Evolutionary conservation across 2,888 invertebrate species (phyloP).

Genomic region (Hypercompe scribonia): DNA sequence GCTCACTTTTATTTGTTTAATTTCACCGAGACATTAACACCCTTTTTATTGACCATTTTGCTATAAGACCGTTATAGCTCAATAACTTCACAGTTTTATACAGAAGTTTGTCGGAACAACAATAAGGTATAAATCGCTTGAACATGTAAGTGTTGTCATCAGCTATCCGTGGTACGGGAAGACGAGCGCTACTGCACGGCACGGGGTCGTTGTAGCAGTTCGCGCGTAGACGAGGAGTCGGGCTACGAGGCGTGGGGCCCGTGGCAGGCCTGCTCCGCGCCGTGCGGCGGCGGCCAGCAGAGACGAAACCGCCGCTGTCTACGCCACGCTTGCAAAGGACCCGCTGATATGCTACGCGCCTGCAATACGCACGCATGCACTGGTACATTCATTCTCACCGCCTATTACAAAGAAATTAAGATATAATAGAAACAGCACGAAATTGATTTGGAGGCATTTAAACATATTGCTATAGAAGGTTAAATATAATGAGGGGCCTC

Average conservation of each 20-base stretch:
- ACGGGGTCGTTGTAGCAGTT: constrained; percentile 88
- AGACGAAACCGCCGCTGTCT: constrained; percentile 87
- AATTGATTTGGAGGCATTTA: too few relatives aligned
- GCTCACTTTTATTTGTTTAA: too few relatives aligned
- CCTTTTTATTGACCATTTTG: too few relatives aligned
- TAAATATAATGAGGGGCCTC: too few relatives aligned
- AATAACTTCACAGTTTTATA: too few relatives aligned
- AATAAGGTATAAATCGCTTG: not conserved
- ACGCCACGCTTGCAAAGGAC: constrained; percentile 83
- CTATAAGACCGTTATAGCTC: too few relatives aligned
- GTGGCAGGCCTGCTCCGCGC: constrained; percentile 74
- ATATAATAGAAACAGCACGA: too few relatives aligned
- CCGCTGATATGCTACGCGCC: constrained; percentile 87
- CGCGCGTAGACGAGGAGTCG: constrained; percentile 63
- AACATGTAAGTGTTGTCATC: constrained; percentile 43
- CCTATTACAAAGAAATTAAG: too few relatives aligned
- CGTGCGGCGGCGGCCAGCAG: constrained; percentile 88
- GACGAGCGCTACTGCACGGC: constrained; percentile 92
- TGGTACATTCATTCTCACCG: constrained; percentile 28
- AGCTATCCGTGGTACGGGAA: constrained; percentile 90
- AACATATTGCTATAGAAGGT: too few relatives aligned
- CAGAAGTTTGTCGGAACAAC: too few relatives aligned
- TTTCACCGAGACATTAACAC: too few relatives aligned
- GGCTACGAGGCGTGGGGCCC: constrained; percentile 74
- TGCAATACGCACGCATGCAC: constrained; percentile 92